phyloP scores from a whole-genome alignment of 2,113 vertebrate species.

The Chauna torquata region DNA sequence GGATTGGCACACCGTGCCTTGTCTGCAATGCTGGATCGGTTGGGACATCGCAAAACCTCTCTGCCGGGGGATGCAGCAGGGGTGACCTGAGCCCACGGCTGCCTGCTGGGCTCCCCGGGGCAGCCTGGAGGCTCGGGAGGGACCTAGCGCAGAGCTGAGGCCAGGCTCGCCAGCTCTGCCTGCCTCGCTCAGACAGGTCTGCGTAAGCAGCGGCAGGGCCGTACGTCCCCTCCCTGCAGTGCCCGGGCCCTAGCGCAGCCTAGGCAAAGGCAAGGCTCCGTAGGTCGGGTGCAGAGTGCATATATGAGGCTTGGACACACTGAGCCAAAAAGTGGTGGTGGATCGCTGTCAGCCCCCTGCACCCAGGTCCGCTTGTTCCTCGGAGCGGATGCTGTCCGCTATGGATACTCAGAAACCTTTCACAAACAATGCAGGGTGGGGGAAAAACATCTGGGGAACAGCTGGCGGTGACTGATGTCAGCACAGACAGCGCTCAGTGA shows the following conservation, averaged over 20 bases:
- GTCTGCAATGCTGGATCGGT: too few relatives aligned
- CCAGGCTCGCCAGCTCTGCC: too few relatives aligned
- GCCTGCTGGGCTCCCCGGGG: too few relatives aligned
- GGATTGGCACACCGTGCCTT: not conserved
- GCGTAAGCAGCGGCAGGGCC: too few relatives aligned
- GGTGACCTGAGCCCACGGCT: not conserved
- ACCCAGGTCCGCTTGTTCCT: not conserved
- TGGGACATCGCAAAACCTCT: too few relatives aligned
- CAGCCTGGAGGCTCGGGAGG: too few relatives aligned
- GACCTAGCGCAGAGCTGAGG: too few relatives aligned
- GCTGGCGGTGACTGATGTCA: not conserved
- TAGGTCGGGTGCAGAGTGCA: not conserved
- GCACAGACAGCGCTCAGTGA: not conserved
- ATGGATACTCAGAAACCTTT: fast-evolving
- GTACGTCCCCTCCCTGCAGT: not conserved
- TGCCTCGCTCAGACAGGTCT: too few relatives aligned
- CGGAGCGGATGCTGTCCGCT: not conserved
- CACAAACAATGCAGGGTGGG: not conserved
- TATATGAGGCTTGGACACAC: not conserved
- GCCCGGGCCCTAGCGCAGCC: not conserved
- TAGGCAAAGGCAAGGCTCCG: not conserved
- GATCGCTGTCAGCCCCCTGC: fast-evolving
- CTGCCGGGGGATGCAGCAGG: too few relatives aligned
- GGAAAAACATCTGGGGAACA: not conserved
- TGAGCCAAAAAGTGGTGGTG: not conserved